phyloP scores from a whole-genome alignment of 2,888 invertebrate genomes.

The Acleris sparsana region DNA sequence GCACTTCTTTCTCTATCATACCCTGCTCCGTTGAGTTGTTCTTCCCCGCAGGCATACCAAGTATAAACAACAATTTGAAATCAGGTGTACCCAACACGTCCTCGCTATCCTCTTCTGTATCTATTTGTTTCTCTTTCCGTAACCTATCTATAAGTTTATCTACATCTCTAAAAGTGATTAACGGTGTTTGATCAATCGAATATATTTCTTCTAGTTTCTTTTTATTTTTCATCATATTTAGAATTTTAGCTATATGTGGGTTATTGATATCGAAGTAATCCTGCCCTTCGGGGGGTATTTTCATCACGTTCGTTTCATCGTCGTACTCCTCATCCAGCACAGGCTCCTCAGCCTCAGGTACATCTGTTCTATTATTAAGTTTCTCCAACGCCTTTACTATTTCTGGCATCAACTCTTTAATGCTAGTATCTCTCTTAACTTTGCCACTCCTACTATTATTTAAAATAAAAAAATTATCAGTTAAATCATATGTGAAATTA shows the following conservation, averaged over 20 bases:
- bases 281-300: constrained; percentile 71
- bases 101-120: not conserved
- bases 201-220: constrained; percentile 39
- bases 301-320: constrained; percentile 73
- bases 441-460: constrained; percentile 49
- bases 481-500: constrained; percentile 67
- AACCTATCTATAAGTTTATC: too few species aligned
- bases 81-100: constrained; percentile 50
- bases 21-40: constrained; percentile 84
- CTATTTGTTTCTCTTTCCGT: not conserved
- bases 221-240: constrained; percentile 55
- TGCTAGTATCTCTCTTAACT: constrained; percentile 58
- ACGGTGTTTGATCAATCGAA: too few species aligned
- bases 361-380: constrained; percentile 55
- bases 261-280: constrained; percentile 42
- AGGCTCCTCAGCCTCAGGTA: constrained; percentile 45
- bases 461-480: constrained; percentile 40
- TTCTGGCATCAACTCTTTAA: constrained; percentile 63
- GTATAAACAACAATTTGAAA: constrained; percentile 74
- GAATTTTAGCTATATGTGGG: constrained; percentile 57
- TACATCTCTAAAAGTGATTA: too few species aligned
- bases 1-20: constrained; percentile 86
- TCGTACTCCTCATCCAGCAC: constrained; percentile 55
- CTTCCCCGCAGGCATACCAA: constrained; percentile 85
- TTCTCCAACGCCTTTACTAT: constrained; percentile 66